Conservation (phyloP, 2,888 invertebrate genomes). For the Augiades crinisus region DNA sequence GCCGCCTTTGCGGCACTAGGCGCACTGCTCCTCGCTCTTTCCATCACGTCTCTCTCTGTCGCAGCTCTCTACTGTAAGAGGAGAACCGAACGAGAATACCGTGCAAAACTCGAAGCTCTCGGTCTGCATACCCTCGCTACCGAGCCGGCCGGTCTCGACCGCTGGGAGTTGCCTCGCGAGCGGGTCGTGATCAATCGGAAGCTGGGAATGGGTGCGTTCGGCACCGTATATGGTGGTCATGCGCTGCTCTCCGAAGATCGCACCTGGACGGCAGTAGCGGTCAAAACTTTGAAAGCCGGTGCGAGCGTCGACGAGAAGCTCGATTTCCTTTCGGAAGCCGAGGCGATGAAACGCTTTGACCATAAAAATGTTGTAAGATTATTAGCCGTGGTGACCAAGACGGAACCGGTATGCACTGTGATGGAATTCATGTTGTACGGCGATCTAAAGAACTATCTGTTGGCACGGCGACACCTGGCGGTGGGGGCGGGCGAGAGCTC, state of each 20-base stretch:
- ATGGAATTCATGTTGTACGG: conserved; percentile 98
- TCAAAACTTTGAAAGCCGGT: conserved; percentile 93
- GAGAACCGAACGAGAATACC: conserved; percentile 56
- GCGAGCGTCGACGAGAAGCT: conserved; percentile 92
- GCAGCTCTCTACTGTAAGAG: conserved; percentile 52
- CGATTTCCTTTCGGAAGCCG: conserved; percentile 95
- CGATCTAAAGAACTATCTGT: conserved; percentile 93
- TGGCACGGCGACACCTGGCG: conserved; percentile 92
- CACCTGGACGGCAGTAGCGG: conserved; percentile 91
- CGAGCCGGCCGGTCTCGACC: conserved; percentile 82
- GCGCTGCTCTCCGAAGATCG: conserved; percentile 81
- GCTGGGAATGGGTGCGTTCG: conserved; percentile 95
- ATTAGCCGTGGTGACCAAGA: conserved; percentile 92
- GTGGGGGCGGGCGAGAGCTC: conserved; percentile 86
- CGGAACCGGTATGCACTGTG: conserved; percentile 93
- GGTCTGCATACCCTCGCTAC: conserved; percentile 53
- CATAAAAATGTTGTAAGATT: conserved; percentile 94
- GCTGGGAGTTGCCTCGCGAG: conserved; percentile 94
- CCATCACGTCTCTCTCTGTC: conserved; percentile 45
- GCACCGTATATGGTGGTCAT: conserved; percentile 95
- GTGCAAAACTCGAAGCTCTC: conserved; percentile 54
- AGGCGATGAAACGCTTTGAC: conserved; percentile 96
- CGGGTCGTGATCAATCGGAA: conserved; percentile 92
- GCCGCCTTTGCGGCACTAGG: conserved; percentile 81
- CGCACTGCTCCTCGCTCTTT: conserved; percentile 43